A percentile compares a stretch with the other conserved stretches of the same genome.
Evolutionary conservation across 23 tunicate species (phyloP).

Genomic region (Ascidia mentula): DNA sequence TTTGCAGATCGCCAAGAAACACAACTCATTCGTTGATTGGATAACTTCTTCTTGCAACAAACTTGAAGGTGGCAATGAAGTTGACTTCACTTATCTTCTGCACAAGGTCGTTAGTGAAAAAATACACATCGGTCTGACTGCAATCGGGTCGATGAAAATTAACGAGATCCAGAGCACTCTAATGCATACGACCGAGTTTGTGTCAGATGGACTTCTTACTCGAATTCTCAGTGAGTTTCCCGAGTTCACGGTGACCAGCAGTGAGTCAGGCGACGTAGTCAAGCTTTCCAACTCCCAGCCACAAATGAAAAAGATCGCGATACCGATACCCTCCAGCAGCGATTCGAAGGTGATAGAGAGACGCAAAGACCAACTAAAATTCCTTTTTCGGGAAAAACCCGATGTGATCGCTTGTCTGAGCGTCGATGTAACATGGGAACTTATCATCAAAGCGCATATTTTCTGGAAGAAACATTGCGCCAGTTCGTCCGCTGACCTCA

Average conservation of each 20-base stretch:
- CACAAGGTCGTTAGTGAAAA: slow-evolving; percentile 26
- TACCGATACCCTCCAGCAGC: not conserved
- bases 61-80: not conserved
- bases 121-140: slow-evolving; percentile 21
- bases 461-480: slow-evolving; percentile 33
- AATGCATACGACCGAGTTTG: slow-evolving; percentile 20
- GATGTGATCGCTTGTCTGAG: slow-evolving; percentile 34
- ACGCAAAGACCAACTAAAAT: not conserved
- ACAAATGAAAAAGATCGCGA: not conserved
- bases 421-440: not conserved
- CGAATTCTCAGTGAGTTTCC: not conserved
- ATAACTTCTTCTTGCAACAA: slow-evolving; percentile 11
- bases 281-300: not conserved
- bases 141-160: slow-evolving; percentile 19
- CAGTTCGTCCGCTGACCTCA: slow-evolving; percentile 1
- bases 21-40: slow-evolving; percentile 42
- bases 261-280: not conserved
- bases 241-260: not conserved
- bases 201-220: slow-evolving; percentile 15
- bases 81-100: not conserved
- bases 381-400: slow-evolving; percentile 19
- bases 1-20: slow-evolving; percentile 14
- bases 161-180: slow-evolving; percentile 1
- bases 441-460: slow-evolving; percentile 10
- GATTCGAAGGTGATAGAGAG: not conserved